Base-by-base conservation (phyloP, 1,140 invertebrate genomes). In the Bombus haemorrhoidalis region DNA sequence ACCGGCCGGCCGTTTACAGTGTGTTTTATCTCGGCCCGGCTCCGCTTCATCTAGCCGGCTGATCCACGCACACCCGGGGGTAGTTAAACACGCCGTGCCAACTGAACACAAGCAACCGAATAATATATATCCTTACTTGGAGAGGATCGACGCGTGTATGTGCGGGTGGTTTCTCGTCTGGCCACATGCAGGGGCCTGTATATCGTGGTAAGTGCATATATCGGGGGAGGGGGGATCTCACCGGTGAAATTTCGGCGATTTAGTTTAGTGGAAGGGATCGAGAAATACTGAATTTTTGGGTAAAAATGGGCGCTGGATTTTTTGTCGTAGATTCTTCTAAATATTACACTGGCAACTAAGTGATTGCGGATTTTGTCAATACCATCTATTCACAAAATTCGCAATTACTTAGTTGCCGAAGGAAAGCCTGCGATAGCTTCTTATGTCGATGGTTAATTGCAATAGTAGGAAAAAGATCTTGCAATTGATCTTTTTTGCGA, bases 1-100 rank as follows among this genome's bases (percentile, higher is more conserved):
- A 91, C 84, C 75, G 87, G 89, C 83, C 91, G 87, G 82, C 86
- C 91, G 90, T 92, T 92, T 93, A 91, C 90, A 79, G 83, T 91
- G 87, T 92, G 91, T 90, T 91, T 91, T 93, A 92, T 91, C 86
- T 91, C 84, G 84, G 75, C 75, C 62, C 78, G 85, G 59, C 81
- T 88, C 83, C 86, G 69, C 76, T 85, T 82, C 78, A 90, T 90
- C 89, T 90, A 89, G 87, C 89, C 84, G 84, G 84, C 84, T 85
- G 84, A 85, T 81, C 84, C 84, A 76, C 77, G 71, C 76, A 59
- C 69, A 53, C 37, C 64, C 62, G 25, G 78, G 78, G 78, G 78
- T 80, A 69, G 64, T 80, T 80, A 69, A 80, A 80, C 78, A 80
- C 64, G 47, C 22, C 53, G 77, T 37, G 62, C 39, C 64, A 79